Evolutionary conservation across 2,113 vertebrate genomes (phyloP).

Genomic region (Rhineura floridana): DNA sequence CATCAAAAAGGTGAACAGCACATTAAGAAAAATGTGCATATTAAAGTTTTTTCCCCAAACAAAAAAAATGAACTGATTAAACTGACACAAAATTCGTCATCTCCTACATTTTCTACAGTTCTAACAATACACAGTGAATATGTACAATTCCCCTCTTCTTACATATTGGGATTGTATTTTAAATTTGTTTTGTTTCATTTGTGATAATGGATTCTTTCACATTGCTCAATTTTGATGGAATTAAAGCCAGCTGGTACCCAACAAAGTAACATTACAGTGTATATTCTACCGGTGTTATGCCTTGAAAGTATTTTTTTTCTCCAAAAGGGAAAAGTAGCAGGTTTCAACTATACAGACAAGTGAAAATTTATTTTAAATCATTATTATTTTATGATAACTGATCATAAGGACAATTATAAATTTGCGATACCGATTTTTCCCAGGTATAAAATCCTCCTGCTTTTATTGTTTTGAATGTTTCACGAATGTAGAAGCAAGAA

Average conservation of each 20-base stretch:
- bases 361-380: slow-evolving; percentile 18
- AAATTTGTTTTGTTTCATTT: slow-evolving; percentile 34
- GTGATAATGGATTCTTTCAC: slow-evolving; percentile 11
- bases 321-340: not conserved
- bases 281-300: slow-evolving; percentile 3
- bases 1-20: slow-evolving; percentile 45
- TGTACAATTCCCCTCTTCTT: slow-evolving; percentile 9
- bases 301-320: not conserved
- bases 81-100: not conserved
- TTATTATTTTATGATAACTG: not conserved
- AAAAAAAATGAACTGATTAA: slow-evolving; percentile 14
- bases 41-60: slow-evolving; percentile 59
- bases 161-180: slow-evolving; percentile 36
- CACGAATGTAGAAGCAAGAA: slow-evolving; percentile 46
- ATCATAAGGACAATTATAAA: slow-evolving; percentile 24
- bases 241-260: slow-evolving; percentile 21
- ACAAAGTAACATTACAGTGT: slow-evolving; percentile 43
- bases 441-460: slow-evolving; percentile 37
- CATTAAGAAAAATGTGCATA: slow-evolving; percentile 43
- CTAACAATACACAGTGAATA: not conserved
- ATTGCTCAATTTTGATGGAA: slow-evolving; percentile 22
- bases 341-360: slow-evolving; percentile 26
- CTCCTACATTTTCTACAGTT: slow-evolving; percentile 35
- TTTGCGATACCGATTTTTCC: not conserved
- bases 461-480: slow-evolving; percentile 20